Conservation (phyloP, 2,888 invertebrate genomes). For the Callyntrura sp. region DNA sequence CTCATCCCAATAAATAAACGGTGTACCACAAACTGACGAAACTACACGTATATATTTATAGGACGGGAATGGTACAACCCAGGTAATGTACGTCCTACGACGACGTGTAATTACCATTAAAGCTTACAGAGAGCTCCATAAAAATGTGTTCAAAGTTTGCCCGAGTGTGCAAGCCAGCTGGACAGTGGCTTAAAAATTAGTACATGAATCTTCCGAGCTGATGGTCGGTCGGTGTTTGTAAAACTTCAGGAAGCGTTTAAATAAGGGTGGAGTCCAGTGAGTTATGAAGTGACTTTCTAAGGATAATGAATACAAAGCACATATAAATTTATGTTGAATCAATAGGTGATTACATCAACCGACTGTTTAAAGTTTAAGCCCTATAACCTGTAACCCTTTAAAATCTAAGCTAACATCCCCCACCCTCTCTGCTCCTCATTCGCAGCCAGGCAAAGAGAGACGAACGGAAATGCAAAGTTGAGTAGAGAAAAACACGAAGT, state of each 20-base stretch:
- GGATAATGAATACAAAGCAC: conserved; percentile 53
- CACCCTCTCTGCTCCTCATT: neutral
- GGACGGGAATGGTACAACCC: neutral
- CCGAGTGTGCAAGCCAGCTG: conserved; percentile 13
- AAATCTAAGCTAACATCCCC: conserved; percentile 45
- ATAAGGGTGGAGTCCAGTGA: conserved; percentile 75
- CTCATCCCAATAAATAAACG: conserved; percentile 7
- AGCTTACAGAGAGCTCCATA: conserved; percentile 9
- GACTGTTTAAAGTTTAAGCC: neutral
- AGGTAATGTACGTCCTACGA: neutral
- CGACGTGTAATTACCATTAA: neutral
- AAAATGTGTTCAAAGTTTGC: neutral
- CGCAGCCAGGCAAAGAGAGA: neutral
- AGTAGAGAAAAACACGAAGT: too few relatives aligned
- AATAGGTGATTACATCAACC: neutral
- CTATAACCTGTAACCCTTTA: conserved; percentile 21
- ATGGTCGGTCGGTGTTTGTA: conserved; percentile 48
- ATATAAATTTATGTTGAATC: conserved; percentile 35
- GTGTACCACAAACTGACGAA: neutral
- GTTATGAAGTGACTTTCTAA: conserved; percentile 72
- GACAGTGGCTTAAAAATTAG: conserved; percentile 16
- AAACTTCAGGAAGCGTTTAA: conserved; percentile 68
- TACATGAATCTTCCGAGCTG: neutral
- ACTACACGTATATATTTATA: neutral
- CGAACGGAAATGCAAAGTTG: conserved; percentile 12